Percentiles rank a stretch among this genome's conserved stretches.
These are phyloP conservation scores for Semicossyphus pulcher DNA, from an alignment of 2,113 vertebrate genomes.

Conservation along the genomic window DNA sequence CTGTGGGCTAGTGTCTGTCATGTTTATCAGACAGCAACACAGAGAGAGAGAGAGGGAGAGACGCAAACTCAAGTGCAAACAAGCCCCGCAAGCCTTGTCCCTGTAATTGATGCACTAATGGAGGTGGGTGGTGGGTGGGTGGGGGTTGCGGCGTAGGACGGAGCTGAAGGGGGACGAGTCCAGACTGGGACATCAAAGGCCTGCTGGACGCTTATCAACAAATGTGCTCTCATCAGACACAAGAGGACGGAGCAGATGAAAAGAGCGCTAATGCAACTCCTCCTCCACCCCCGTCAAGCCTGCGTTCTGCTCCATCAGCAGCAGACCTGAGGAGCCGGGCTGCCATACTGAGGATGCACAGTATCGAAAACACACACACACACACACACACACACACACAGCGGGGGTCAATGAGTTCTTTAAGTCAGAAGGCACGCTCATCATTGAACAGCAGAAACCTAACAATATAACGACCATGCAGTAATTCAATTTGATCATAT, in stretches of 20 bases:
- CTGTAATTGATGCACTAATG: conserved; percentile 64
- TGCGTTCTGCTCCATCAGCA: conserved; percentile 48
- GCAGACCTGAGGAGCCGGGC: conserved; percentile 34
- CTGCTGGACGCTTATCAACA: conserved; percentile 67
- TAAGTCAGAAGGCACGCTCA: background rate
- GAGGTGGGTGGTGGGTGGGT: conserved; percentile 11
- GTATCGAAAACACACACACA: conserved; percentile 8
- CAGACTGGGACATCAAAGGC: conserved; percentile 69
- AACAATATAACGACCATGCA: no score
- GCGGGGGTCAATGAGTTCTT: conserved; percentile 17
- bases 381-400: conserved; percentile 1
- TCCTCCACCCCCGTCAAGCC: conserved; percentile 22
- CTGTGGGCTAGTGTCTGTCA: conserved; percentile 48
- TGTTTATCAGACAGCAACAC: conserved; percentile 48
- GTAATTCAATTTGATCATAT: no score
- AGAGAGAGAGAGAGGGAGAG: background rate
- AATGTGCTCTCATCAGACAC: conserved; percentile 48
- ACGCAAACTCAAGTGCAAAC: conserved; percentile 67
- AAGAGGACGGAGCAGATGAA: conserved; percentile 69
- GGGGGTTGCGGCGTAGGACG: background rate
- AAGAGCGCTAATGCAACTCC: conserved; percentile 69
- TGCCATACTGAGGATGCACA: background rate
- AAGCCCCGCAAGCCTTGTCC: conserved; percentile 59
- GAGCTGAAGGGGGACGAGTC: conserved; percentile 36
- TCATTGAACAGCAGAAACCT: background rate